A percentile compares a stretch with the other conserved stretches of the same genome.
Evolutionary conservation across 2,888 invertebrate genomes (phyloP).

Genomic region (Morpho achilles): DNA sequence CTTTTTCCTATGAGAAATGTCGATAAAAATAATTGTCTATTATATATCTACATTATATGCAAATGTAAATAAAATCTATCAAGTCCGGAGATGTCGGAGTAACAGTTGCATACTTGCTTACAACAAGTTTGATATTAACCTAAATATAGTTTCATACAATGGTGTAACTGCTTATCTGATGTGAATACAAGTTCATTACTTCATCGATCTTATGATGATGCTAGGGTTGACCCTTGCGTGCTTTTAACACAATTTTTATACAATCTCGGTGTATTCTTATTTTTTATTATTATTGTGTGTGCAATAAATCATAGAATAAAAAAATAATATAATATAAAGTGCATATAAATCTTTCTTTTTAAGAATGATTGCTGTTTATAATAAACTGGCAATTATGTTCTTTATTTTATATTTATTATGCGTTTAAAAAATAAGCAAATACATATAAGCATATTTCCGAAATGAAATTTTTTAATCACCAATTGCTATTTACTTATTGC

Average conservation of each 20-base stretch:
- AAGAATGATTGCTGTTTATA: no score
- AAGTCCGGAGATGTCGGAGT: constrained; percentile 11
- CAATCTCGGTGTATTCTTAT: background rate
- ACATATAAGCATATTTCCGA: no score
- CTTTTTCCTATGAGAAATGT: background rate
- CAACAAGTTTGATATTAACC: constrained; percentile 36
- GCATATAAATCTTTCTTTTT: no score
- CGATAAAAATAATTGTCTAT: background rate
- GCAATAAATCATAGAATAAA: no score
- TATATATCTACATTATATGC: no score
- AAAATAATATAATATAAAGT: no score
- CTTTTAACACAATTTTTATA: no score
- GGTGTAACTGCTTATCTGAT: constrained; percentile 52
- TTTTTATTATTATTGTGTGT: background rate
- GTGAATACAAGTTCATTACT: constrained; percentile 51
- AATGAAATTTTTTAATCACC: no score
- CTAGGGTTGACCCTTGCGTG: constrained; percentile 16
- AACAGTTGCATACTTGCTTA: constrained; percentile 16
- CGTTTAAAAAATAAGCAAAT: no score
- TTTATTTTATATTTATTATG: no score
- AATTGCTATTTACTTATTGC: no score
- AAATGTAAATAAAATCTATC: constrained; percentile 11
- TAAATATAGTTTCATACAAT: constrained; percentile 47
- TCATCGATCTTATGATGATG: constrained; percentile 39
- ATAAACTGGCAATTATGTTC: no score